Base-by-base conservation (phyloP, 2,888 invertebrate genomes). In the Dichetophora obliterata region DNA sequence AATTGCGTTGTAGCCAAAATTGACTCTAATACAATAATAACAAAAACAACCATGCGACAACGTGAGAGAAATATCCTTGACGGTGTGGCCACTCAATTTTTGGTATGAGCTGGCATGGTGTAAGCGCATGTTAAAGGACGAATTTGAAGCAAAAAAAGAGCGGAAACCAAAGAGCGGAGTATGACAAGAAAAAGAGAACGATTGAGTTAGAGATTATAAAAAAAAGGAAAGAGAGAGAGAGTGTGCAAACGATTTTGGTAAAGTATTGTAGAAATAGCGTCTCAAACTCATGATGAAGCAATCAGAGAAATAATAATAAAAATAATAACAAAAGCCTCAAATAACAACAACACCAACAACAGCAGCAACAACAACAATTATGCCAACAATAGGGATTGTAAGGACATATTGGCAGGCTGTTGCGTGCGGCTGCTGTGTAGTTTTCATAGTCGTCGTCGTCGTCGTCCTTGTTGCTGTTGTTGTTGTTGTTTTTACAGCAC, bases 221-320 rank as follows among this genome's bases (percentile, higher is more conserved):
- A n/a, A n/a, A n/a, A n/a, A n/a, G n/a, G n/a, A n/a, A n/a, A n/a
- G 11, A 43, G 43, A 43, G 43, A 43, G 43, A 43, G 43, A 43
- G 11, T 11, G 43, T 11, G 14, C 43, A 43, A 1, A 2, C 11
- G 11, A 43, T 43, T 43, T 43, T 43, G 11, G 43, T n/a, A n/a
- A n/a, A 43, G 14, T 14, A 11, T 11, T 43, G 11, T 43, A 43
- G 43, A 43, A 43, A 3, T 14, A 43, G 43, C 43, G 14, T 9
- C 43, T 4, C 14, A 11, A 43, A 43, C 1, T 22, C 24, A 48
- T 68, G 68, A 68, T 68, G 68, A 68, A 68, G 50, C 50, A 50
- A 68, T 68, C 68, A 50, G 24, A 68, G 50, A 37, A 68, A 48
- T 48, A 68, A 68, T 68, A 66, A 43, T 48, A 68, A 68, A 50